These are phyloP conservation scores for Bombus waltoni DNA, from an alignment of 1,140 invertebrate species.

Conservation along the genomic window DNA sequence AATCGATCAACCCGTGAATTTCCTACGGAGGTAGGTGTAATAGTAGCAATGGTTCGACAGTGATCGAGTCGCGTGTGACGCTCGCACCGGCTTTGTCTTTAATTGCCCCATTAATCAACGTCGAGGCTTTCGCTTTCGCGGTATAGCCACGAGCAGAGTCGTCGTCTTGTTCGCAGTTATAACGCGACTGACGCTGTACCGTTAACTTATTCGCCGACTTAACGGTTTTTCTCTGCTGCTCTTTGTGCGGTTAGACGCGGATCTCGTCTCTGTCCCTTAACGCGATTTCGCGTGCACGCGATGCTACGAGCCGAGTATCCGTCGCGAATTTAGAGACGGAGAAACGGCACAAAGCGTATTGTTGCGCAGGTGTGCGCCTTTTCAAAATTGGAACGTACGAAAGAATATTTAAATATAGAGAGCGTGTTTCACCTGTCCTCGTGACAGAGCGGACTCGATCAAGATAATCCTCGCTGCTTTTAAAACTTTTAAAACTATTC, in stretches of 20 bases:
- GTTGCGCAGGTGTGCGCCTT: not conserved
- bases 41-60: conserved; percentile 30
- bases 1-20: conserved; percentile 61
- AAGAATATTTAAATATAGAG: not conserved
- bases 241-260: conserved; percentile 2
- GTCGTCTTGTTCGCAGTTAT: conserved; percentile 22
- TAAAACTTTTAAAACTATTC: not conserved
- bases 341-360: not conserved
- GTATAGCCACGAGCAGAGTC: conserved; percentile 5
- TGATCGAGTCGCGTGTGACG: conserved; percentile 37
- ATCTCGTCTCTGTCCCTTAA: conserved; percentile 6
- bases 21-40: conserved; percentile 43
- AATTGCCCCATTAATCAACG: conserved; percentile 72
- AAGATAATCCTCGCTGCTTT: not conserved
- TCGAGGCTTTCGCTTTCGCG: conserved; percentile 53
- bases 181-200: conserved; percentile 41
- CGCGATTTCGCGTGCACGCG: not conserved
- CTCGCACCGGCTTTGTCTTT: conserved; percentile 47
- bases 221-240: conserved; percentile 27
- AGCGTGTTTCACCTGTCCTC: not conserved
- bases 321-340: not conserved
- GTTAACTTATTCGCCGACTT: conserved; percentile 52
- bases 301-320: not conserved
- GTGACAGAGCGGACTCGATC: not conserved
- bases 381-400: not conserved